phyloP scores from a whole-genome alignment of 1,140 invertebrate species.

The Forficula auricularia region DNA sequence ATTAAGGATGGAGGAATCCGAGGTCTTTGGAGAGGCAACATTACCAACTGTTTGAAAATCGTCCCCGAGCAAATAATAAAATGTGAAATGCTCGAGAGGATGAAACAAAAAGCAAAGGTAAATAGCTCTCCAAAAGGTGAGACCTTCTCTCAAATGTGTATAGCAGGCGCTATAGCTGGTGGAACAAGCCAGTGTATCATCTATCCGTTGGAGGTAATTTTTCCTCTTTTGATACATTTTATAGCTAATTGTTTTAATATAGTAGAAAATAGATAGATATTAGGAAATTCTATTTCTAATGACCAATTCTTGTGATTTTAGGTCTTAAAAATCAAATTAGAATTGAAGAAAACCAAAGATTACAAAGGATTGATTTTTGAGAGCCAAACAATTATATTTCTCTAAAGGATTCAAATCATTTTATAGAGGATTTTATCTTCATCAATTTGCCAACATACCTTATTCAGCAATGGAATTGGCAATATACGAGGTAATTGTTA shows the following conservation, averaged over 20 bases:
- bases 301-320: constrained; percentile 25
- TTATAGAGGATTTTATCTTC: constrained; percentile 87
- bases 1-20: constrained; percentile 79
- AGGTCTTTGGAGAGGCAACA: constrained; percentile 93
- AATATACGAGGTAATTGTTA: constrained; percentile 73
- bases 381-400: constrained; percentile 78
- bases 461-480: constrained; percentile 98
- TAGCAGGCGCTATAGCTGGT: constrained; percentile 87
- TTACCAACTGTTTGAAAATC: constrained; percentile 96
- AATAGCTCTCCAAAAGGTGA: constrained; percentile 52
- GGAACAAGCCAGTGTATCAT: constrained; percentile 89
- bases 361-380: constrained; percentile 71
- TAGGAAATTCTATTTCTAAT: too few species aligned
- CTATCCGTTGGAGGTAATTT: constrained; percentile 86
- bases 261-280: too few species aligned
- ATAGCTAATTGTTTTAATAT: too few species aligned
- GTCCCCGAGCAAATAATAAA: constrained; percentile 97
- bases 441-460: constrained; percentile 93
- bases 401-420: constrained; percentile 74
- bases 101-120: constrained; percentile 58
- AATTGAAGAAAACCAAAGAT: constrained; percentile 85
- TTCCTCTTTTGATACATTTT: too few species aligned
- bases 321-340: constrained; percentile 93
- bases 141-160: constrained; percentile 74
- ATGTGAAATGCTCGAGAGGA: constrained; percentile 95